phyloP scores from a whole-genome alignment of 2,888 invertebrate species.

The Capitulum mitella region DNA sequence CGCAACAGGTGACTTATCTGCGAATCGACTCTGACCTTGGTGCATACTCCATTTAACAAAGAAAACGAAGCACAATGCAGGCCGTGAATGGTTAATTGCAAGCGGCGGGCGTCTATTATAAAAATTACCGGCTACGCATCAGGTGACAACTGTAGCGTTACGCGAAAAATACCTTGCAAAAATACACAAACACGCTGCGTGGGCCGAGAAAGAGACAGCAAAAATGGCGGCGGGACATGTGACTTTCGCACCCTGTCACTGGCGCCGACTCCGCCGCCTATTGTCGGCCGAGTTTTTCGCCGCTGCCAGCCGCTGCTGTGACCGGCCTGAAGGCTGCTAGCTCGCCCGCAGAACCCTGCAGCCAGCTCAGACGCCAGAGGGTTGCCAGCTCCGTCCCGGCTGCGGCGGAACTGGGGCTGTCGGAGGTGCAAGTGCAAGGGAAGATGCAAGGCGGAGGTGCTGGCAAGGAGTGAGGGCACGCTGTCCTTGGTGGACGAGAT shows the following conservation, averaged over 20 bases:
- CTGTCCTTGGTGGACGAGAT: too few relatives aligned
- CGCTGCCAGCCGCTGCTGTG: background rate
- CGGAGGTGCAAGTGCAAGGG: too few relatives aligned
- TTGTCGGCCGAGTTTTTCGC: background rate
- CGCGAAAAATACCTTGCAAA: background rate
- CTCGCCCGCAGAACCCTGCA: too few relatives aligned
- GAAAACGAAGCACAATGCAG: background rate
- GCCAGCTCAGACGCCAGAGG: too few relatives aligned
- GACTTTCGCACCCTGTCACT: constrained; percentile 15
- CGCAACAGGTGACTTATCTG: background rate
- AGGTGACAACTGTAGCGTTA: constrained; percentile 13
- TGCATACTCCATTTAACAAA: constrained; percentile 8
- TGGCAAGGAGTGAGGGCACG: too few relatives aligned
- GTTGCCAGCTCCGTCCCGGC: too few relatives aligned
- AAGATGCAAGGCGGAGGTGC: too few relatives aligned
- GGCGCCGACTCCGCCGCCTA: background rate
- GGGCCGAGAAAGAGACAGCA: background rate
- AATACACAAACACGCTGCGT: background rate
- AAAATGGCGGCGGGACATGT: background rate
- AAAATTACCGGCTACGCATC: constrained; percentile 7
- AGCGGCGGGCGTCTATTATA: background rate
- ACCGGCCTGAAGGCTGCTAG: background rate
- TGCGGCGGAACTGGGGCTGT: too few relatives aligned
- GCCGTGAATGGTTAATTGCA: background rate
- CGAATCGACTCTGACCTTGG: background rate